Base-by-base conservation (phyloP, 2,113 vertebrate genomes). In the Amazona guildingii region DNA sequence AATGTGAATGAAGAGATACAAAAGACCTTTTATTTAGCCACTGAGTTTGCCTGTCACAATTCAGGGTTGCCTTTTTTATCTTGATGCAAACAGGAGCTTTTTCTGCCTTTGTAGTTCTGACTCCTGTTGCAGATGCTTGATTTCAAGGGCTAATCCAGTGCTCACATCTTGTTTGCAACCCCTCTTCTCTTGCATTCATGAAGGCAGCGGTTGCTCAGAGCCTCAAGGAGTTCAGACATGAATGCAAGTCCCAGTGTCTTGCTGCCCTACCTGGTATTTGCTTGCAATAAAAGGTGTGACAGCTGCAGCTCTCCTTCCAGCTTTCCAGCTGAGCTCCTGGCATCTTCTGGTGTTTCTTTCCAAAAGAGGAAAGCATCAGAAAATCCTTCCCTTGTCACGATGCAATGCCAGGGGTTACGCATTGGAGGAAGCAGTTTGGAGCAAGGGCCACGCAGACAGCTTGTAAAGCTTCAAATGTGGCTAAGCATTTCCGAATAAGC, bases 371-470 rank as follows among this genome's bases (percentile, higher is more conserved):
- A 86, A 77, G 52, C 0, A 0, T 66, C 72, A 70, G 63, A 88
- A 95, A 90, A 86, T 86, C 86, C 86, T 92, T 64, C 49, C 69
- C 72, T 96, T 77, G 74, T 54, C 78, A 75, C 1, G 1, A 85
- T 88, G 70, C 78, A 51, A 64, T 94, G 70, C 63, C 63, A 63
- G 76, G 63, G 44, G 29, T 89, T 76, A 25, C 44, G 31, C 49
- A 20, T 14, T 27, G 62, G 90, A 81, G 81, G 90, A 92, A 94
- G 73, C 91, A 95, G 88, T 69, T 74, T 86, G 68, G 62, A 46
- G 93, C 75, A 87, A 96, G 70, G 83, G 51, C 69, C 51, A 77
- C 55, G 68, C 82, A 80, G 79, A 51, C 5, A 0, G 62, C 69
- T 82, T 37, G 64, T 83, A 5, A 75, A 62, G 72, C 83, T 80